Conservation (phyloP, 2,797 vertebrate genomes). For the Hydrophis major region DNA sequence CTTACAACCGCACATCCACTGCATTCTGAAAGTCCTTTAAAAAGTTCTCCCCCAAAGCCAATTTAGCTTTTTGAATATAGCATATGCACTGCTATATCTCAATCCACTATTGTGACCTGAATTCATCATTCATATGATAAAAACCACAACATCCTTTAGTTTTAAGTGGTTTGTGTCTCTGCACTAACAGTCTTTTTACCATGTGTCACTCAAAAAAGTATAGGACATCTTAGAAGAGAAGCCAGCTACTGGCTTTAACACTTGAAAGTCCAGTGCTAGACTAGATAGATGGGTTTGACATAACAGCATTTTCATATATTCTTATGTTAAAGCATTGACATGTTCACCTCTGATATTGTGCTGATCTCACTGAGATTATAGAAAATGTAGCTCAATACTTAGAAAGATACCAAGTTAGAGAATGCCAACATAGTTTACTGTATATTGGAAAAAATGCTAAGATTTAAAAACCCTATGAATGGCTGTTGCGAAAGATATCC, state of each 20-base stretch:
- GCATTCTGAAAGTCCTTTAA: not conserved
- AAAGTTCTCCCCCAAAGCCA: not conserved
- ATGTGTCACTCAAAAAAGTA: not conserved
- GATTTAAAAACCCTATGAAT: not conserved
- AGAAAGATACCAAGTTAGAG: not conserved
- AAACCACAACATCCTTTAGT: conserved; percentile 16
- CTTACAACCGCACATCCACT: not conserved
- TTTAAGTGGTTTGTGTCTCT: not conserved
- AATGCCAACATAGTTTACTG: not conserved
- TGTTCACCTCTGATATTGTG: not conserved
- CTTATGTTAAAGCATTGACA: not conserved
- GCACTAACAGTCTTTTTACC: not conserved
- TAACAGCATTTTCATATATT: not conserved
- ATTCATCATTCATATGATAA: not conserved
- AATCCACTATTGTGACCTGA: not conserved
- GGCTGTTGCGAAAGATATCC: not conserved
- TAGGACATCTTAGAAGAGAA: not conserved
- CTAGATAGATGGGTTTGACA: not conserved
- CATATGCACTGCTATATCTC: not conserved
- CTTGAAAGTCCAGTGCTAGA: not conserved
- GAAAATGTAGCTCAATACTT: not conserved
- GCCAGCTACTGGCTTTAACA: not conserved
- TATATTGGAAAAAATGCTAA: no score
- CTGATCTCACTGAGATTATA: not conserved
- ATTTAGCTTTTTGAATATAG: not conserved